Base-by-base conservation (phyloP, 2,113 vertebrate species). In the Trematocara marginatum region DNA sequence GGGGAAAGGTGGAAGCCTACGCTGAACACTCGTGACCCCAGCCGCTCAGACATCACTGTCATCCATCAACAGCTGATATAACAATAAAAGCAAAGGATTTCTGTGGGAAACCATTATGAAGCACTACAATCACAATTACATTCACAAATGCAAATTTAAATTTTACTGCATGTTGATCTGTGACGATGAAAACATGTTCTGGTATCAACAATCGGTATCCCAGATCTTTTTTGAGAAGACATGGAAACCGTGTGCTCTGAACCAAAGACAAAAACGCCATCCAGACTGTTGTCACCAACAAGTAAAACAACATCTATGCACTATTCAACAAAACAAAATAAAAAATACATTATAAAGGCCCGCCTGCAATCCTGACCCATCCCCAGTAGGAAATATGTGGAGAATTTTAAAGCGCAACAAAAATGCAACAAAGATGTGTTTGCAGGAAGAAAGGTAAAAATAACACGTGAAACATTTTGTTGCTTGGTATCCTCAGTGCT, bases 321-420 rank as follows among this genome's bases (percentile, higher is more conserved):
- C 42, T 74, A 47, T 45, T 71, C 40, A 45, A 71, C 66, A 71
- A 45, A 71, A 71, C 23, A 47, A 23, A 47, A 16, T 29, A 74
- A 47, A 74, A 74, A 74, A 23, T 3, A 74, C 69, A 29, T 74
- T 47, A 47, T 26, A 74, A 74, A 74, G 20, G 12, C 23, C 42
- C 1, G 0, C 13, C 23, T 1, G 0, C 69, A 29, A 9, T 74
- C 42, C 13, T 18, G 69, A 7, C 69, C 4, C n/a, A 18, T 29
- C 42, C 13, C 13, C 42, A 74, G 15, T 10, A 4, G 69, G 4
- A 47, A 74, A 49, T 7, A 47, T 74, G 4, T 74, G 40, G 20
- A 29, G 1, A 74, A 74, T 18, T 74, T 74, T 15, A 47, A 47
- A 69, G 12, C 2, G 2, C 23, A 59, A 59, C 56, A 26, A 16